Evolutionary conservation across 2,888 invertebrate species (phyloP), one percentile per base, ranked within the genome.

Genomic region (Hydropsyche betteni): DNA sequence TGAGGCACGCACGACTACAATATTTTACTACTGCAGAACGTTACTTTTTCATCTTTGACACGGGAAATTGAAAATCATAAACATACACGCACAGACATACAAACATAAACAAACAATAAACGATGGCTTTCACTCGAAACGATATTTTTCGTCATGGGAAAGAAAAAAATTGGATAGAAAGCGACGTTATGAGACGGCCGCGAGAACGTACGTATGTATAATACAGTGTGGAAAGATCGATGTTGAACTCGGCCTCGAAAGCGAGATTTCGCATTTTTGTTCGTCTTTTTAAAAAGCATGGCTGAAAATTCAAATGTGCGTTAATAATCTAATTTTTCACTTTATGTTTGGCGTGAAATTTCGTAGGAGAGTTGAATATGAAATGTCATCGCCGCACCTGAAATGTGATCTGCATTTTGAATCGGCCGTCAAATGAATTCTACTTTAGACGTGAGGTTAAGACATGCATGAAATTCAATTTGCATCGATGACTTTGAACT

Each of bases 21-120:
- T 64, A 64, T 64, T 64, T 64, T 64, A 64, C 36, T n/a, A 64
- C 34, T 36, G 64, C 64, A 34, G 24, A 64, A 64, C 34, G 36
- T 34, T 34, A 64, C 64, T 64, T 64, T 44, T 64, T 64, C 64
- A 64, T 64, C 64, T 64, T 64, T 5, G 64, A 64, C 64, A 34
- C 64, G 64, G 61, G 64, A 64, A 64, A 64, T 64, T 64, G 64
- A 64, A 64, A 64, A 64, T 64, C 64, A 64, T 64, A 64, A 64
- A 64, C 64, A 34, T 64, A 64, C n/a, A 64, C 34, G 44, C 44
- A 44, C 44, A 44, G 44, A 64, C 24, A 36, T 36, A n/a, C 34
- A 36, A 36, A 36, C 64, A 36, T 36, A 64, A 34, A 36, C 64
- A 36, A 34, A 64, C 64, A 64, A 64, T 64, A 36, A 64, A 36